A percentile compares a stretch with the other conserved stretches of the same genome.
Evolutionary conservation across 2,888 invertebrate species (phyloP).

Genomic region (Maniola hyperantus): DNA sequence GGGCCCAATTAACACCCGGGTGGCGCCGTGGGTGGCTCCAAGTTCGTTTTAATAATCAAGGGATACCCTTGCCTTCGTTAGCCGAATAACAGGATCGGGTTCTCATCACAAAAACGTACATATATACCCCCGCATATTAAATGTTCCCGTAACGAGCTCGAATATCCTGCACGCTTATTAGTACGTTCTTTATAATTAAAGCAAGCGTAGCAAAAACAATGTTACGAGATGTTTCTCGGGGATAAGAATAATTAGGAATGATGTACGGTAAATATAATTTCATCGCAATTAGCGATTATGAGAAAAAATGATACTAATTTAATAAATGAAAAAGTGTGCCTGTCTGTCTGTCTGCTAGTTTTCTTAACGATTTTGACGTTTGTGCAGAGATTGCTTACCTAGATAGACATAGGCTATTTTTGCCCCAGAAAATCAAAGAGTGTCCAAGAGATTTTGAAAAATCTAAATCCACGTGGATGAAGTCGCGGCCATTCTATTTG

Average conservation of each 20-base stretch:
- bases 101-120: slow-evolving; percentile 44
- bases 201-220: slow-evolving; percentile 25
- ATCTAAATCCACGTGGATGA: too few relatives aligned
- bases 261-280: slow-evolving; percentile 25
- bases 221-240: slow-evolving; percentile 6
- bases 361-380: too few relatives aligned
- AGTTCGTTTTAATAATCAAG: slow-evolving; percentile 81
- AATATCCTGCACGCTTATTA: slow-evolving; percentile 30
- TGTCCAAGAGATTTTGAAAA: too few relatives aligned
- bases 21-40: slow-evolving; percentile 74
- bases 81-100: slow-evolving; percentile 76
- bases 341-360: neutral
- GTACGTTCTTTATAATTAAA: slow-evolving; percentile 22
- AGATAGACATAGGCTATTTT: too few relatives aligned
- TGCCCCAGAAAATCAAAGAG: too few relatives aligned
- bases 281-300: slow-evolving; percentile 37
- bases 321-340: slow-evolving; percentile 17
- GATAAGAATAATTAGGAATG: slow-evolving; percentile 6
- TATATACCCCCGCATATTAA: slow-evolving; percentile 28
- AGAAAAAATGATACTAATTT: slow-evolving; percentile 35
- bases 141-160: slow-evolving; percentile 31
- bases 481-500: too few relatives aligned
- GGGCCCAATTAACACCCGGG: slow-evolving; percentile 82
- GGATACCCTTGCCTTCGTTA: slow-evolving; percentile 79
- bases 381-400: too few relatives aligned